Conservation (phyloP, 2,113 vertebrate species). For the Pterocles orientalis region DNA sequence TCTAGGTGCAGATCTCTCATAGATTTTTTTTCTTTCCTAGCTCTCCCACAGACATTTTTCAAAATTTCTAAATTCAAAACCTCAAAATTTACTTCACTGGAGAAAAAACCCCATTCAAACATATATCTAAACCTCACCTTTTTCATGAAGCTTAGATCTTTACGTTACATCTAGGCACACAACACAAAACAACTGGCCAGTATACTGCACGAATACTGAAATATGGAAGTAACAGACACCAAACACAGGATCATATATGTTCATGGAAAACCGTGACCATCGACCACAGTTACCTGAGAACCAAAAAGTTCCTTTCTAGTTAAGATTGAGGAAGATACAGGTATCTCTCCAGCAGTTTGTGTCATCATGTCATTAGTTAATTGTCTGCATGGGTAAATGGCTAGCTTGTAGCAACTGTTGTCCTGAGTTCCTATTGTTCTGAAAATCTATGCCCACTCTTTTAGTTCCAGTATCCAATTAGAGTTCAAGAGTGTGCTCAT, state of each 20-base stretch:
- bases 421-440: background rate
- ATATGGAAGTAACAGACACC: background rate
- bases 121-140: background rate
- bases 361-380: background rate
- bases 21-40: background rate
- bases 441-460: background rate
- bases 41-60: background rate
- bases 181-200: background rate
- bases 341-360: background rate
- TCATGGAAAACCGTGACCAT: background rate
- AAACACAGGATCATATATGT: accelerated
- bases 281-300: background rate
- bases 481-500: background rate
- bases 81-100: background rate
- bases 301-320: background rate
- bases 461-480: background rate
- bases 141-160: background rate
- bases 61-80: background rate
- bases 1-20: background rate
- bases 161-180: background rate
- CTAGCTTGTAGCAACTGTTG: background rate
- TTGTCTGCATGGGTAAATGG: background rate
- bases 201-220: background rate
- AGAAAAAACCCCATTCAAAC: background rate
- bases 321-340: background rate